These are phyloP conservation scores for Ptychodera flava DNA, from an alignment of 35 echinoderm and acorn worm genomes.

Conservation along the genomic window DNA sequence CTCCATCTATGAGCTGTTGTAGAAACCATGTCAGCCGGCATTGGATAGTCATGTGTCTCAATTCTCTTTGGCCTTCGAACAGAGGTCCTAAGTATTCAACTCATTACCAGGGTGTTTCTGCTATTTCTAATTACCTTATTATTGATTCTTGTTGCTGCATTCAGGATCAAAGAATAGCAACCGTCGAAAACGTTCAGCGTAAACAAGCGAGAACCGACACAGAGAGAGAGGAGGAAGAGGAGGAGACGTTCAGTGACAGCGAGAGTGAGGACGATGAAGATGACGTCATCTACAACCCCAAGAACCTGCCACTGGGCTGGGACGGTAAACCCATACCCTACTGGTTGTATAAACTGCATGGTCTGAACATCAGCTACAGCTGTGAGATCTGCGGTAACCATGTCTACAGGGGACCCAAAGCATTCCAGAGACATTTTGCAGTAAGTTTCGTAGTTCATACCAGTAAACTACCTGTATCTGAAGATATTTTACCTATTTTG, in stretches of 20 bases:
- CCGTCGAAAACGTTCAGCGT: conserved; percentile 79
- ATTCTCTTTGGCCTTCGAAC: too few relatives aligned
- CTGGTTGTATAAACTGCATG: conserved; percentile 99
- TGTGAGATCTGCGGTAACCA: conserved; percentile 98
- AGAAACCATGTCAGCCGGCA: too few relatives aligned
- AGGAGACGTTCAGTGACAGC: conserved; percentile 79
- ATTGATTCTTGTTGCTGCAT: too few relatives aligned
- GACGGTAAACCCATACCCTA: conserved; percentile 98
- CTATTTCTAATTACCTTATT: too few relatives aligned
- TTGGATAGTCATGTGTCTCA: too few relatives aligned
- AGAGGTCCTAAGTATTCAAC: too few relatives aligned
- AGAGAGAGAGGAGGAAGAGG: conserved; percentile 90
- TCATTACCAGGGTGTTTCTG: too few relatives aligned
- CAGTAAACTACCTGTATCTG: too few relatives aligned
- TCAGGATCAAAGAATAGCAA: conserved; percentile 88
- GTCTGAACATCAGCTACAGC: conserved; percentile 87
- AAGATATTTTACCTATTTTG: too few relatives aligned
- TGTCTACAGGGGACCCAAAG: conserved; percentile 93
- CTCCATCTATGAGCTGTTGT: too few relatives aligned
- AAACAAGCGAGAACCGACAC: conserved; percentile 93
- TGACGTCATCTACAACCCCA: conserved; percentile 97
- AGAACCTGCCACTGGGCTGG: conserved; percentile 99
- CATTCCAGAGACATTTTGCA: conserved; percentile 98
- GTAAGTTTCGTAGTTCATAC: conserved; percentile 56
- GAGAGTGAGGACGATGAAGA: conserved; percentile 87